Evolutionary conservation across 2,888 invertebrate species (phyloP).

Genomic region (Phortica okadai): DNA sequence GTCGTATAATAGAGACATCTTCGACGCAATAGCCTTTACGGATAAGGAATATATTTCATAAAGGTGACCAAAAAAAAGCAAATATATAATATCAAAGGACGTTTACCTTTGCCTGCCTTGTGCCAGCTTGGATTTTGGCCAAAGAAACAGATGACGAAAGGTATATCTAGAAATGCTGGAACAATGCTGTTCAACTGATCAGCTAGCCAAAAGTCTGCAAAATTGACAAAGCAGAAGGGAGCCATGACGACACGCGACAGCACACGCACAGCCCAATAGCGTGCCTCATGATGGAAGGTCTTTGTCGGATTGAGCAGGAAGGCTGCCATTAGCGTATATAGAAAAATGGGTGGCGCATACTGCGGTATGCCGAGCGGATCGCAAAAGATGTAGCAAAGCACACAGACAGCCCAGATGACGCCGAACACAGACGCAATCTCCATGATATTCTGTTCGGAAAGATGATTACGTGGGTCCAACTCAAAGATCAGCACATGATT

Average conservation of each 20-base stretch:
- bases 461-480: constrained; percentile 86
- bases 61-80: background rate
- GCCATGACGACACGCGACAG: constrained; percentile 82
- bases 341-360: constrained; percentile 85
- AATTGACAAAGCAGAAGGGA: constrained; percentile 87
- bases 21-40: constrained; percentile 78
- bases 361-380: constrained; percentile 83
- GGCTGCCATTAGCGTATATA: constrained; percentile 82
- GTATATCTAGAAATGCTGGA: constrained; percentile 86
- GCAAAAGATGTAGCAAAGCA: constrained; percentile 83
- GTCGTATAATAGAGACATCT: constrained; percentile 77
- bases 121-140: constrained; percentile 80
- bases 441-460: constrained; percentile 86
- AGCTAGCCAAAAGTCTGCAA: constrained; percentile 92
- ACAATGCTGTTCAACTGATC: constrained; percentile 89
- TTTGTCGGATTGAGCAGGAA: constrained; percentile 87
- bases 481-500: constrained; percentile 91
- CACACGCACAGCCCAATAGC: constrained; percentile 83
- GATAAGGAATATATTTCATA: background rate
- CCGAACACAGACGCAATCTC: constrained; percentile 87
- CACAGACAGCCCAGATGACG: constrained; percentile 84
- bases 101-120: constrained; percentile 73
- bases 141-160: constrained; percentile 88
- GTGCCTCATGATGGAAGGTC: constrained; percentile 85
- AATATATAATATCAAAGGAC: background rate